A percentile compares a stretch with the other conserved stretches of the same genome.
phyloP scores from a whole-genome alignment of 2,888 invertebrate species.

The Schrankia costaestrigalis region DNA sequence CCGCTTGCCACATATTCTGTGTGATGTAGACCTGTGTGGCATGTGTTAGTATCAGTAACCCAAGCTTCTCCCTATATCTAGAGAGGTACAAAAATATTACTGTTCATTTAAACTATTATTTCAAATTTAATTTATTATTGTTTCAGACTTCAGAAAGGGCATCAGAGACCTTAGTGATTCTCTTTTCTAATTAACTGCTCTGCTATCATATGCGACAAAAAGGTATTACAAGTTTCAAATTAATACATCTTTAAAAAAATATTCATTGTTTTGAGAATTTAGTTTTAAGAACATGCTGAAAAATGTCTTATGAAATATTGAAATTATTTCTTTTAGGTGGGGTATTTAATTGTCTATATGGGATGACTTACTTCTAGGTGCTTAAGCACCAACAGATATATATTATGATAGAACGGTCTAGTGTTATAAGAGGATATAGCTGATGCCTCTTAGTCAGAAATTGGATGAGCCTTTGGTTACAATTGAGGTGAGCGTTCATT shows the following conservation, averaged over 20 bases:
- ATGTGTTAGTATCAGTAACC: too few species aligned
- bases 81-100: too few species aligned
- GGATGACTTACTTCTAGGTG: conserved; percentile 66
- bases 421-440: conserved; percentile 75
- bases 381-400: conserved; percentile 63
- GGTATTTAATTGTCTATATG: conserved; percentile 55
- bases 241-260: too few species aligned
- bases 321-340: conserved; percentile 60
- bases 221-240: too few species aligned
- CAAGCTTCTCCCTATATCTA: too few species aligned
- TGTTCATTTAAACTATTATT: too few species aligned
- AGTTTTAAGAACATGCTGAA: too few species aligned
- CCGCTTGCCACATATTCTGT: too few species aligned
- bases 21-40: too few species aligned
- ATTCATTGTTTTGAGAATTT: too few species aligned
- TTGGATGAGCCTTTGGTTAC: conserved; percentile 80
- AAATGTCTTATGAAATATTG: conserved; percentile 21
- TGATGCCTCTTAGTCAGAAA: conserved; percentile 80
- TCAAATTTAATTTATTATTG: conserved; percentile 7
- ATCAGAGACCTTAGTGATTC: conserved; percentile 31
- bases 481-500: conserved; percentile 73
- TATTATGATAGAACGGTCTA: conserved; percentile 77
- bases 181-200: conserved; percentile 24
- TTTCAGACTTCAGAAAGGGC: conserved; percentile 28
- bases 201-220: conserved; percentile 34